Percentiles rank a stretch among this genome's conserved stretches.
Conservation (phyloP, 2,888 invertebrate genomes). For the Actias luna region DNA sequence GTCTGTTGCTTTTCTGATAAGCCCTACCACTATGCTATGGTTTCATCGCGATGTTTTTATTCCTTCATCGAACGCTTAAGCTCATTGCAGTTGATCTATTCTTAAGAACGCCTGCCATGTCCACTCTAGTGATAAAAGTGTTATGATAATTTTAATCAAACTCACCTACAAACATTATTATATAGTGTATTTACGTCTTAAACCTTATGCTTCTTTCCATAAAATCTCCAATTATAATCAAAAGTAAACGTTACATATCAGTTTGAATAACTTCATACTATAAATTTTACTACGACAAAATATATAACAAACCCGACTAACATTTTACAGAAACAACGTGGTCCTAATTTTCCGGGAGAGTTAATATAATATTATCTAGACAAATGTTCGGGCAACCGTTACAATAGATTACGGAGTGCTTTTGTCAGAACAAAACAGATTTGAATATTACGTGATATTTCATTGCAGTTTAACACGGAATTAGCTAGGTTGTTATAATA, state of each 20-base stretch:
- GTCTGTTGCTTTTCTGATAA: too few species aligned
- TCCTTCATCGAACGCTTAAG: too few species aligned
- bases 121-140: too few species aligned
- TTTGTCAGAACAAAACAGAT: not conserved
- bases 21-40: too few species aligned
- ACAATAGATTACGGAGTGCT: not conserved
- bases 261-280: not conserved
- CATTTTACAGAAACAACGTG: not conserved
- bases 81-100: too few species aligned
- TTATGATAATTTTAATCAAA: not conserved
- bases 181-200: not conserved
- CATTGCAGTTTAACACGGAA: not conserved
- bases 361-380: conserved; percentile 2
- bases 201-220: not conserved
- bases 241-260: not conserved
- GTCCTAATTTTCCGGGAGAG: not conserved
- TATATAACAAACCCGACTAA: not conserved
- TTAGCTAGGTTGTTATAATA: not conserved
- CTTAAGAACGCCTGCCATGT: too few species aligned
- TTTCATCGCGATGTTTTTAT: too few species aligned
- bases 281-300: not conserved
- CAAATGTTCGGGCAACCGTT: not conserved
- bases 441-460: not conserved
- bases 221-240: not conserved
- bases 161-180: not conserved